phyloP scores from a whole-genome alignment of 2,113 vertebrate species.

The Cyanoramphus novaezelandiae region DNA sequence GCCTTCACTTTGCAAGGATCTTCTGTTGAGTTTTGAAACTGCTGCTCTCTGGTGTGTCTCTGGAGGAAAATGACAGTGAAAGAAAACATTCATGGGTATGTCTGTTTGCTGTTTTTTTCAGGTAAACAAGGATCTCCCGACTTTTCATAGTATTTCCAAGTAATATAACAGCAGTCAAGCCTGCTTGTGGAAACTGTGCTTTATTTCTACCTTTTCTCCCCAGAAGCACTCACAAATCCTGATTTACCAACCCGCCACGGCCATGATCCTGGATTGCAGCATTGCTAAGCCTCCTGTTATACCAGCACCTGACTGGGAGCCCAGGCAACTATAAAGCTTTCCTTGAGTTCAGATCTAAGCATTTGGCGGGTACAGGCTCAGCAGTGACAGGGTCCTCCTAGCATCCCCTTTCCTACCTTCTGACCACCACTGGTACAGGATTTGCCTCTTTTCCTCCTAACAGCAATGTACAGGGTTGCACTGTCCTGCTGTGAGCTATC shows the following conservation, averaged over 20 bases:
- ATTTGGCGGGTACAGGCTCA: neutral
- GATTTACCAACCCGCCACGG: neutral
- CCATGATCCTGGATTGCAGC: neutral
- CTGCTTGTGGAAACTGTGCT: neutral
- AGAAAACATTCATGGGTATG: neutral
- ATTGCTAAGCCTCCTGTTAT: neutral
- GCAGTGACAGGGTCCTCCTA: conserved; percentile 33
- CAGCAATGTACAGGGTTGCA: conserved; percentile 36
- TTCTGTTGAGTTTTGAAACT: neutral
- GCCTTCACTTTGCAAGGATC: neutral
- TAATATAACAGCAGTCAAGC: neutral
- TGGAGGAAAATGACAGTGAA: neutral
- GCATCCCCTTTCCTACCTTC: neutral
- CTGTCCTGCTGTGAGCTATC: neutral
- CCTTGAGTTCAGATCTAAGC: neutral
- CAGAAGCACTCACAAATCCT: neutral
- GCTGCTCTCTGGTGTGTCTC: neutral
- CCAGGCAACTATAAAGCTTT: conserved; percentile 19
- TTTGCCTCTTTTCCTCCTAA: neutral
- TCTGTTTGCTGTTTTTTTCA: neutral
- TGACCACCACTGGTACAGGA: neutral
- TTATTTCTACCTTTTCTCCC: neutral
- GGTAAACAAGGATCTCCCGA: neutral
- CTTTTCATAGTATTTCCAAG: neutral
- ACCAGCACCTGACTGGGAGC: conserved; percentile 40